Conservation (phyloP, 2,113 vertebrate genomes). For the Vanacampus margaritifer region DNA sequence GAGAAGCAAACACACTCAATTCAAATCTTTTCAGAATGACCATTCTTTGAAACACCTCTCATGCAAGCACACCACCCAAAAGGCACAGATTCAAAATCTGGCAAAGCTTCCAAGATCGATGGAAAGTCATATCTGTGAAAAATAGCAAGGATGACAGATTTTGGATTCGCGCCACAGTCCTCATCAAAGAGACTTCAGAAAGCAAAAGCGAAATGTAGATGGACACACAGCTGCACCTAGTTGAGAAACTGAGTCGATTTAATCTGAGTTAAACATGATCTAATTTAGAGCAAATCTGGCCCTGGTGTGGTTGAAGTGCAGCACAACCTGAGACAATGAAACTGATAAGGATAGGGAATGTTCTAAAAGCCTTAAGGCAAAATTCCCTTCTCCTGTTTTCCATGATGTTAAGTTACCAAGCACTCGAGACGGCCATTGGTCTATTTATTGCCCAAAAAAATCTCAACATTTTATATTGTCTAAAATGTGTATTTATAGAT, state of each 20-base stretch:
- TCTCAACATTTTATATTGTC: neutral
- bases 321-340: constrained; percentile 40
- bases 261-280: constrained; percentile 68
- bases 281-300: constrained; percentile 64
- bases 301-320: constrained; percentile 46
- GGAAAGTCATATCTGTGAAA: constrained; percentile 37
- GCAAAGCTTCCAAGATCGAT: constrained; percentile 34
- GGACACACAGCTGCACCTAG: constrained; percentile 61
- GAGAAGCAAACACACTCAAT: constrained; percentile 10
- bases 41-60: constrained; percentile 37
- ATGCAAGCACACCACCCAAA: constrained; percentile 12
- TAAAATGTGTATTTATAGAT: neutral
- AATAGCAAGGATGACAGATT: constrained; percentile 33
- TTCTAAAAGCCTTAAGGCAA: neutral
- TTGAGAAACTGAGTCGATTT: constrained; percentile 58
- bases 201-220: constrained; percentile 50
- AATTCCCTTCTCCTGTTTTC: neutral
- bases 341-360: constrained; percentile 36
- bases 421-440: neutral
- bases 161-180: constrained; percentile 36
- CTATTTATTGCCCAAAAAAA: neutral
- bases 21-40: constrained; percentile 24
- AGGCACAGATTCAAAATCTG: constrained; percentile 20
- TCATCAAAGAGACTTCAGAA: constrained; percentile 61
- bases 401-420: neutral